A percentile compares a stretch with the other conserved stretches of the same genome.
phyloP scores from a whole-genome alignment of 2,797 vertebrate genomes.

The Chiloscyllium punctatum region DNA sequence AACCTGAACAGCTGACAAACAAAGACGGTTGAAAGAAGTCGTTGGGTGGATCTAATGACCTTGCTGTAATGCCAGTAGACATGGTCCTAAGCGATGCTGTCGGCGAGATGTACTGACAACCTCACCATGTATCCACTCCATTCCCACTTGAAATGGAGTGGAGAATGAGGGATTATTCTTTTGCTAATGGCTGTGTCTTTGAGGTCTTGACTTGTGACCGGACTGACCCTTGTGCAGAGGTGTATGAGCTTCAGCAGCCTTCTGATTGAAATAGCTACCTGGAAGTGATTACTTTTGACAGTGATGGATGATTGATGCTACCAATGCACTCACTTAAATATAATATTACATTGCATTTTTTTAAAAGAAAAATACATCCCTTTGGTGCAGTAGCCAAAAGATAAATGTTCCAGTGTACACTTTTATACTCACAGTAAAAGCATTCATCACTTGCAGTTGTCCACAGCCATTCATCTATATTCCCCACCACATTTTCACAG shows the following conservation, averaged over 20 bases:
- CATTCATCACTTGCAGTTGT: background rate
- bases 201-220: constrained; percentile 7
- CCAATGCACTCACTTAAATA: background rate
- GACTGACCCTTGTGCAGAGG: background rate
- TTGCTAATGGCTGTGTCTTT: background rate
- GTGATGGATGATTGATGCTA: constrained; percentile 26
- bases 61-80: background rate
- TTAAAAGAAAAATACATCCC: background rate
- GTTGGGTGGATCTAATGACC: background rate
- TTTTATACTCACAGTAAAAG: background rate
- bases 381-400: constrained; percentile 6
- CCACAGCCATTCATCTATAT: background rate
- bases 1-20: background rate
- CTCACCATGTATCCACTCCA: background rate
- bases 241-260: background rate
- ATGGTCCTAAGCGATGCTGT: background rate
- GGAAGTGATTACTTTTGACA: constrained; percentile 7
- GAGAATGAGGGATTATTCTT: constrained; percentile 9
- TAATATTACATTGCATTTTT: background rate
- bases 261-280: background rate
- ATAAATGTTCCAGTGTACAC: background rate
- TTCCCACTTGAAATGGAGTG: background rate
- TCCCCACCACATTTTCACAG: background rate
- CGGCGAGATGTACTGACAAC: background rate
- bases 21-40: background rate